Conservation (phyloP, 2,113 vertebrate species). For the Shinisaurus crocodilurus region DNA sequence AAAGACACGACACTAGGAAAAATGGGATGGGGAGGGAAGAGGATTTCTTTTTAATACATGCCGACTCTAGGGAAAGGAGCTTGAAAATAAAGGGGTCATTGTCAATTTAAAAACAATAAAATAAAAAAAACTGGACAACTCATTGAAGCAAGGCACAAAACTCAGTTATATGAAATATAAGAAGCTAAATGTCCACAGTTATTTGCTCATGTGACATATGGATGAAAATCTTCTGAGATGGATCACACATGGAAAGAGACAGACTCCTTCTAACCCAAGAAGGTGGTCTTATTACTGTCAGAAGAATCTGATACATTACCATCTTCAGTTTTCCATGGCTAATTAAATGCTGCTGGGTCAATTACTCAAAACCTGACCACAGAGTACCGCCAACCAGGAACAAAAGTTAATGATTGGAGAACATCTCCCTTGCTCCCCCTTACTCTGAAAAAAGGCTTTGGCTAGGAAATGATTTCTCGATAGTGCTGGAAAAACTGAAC, state of each 20-base stretch:
- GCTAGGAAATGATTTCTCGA: slow-evolving; percentile 64
- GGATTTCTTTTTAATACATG: no score
- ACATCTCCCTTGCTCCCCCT: slow-evolving; percentile 60
- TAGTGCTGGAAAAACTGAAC: slow-evolving; percentile 57
- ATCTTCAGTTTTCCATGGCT: slow-evolving; percentile 59
- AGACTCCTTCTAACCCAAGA: slow-evolving; percentile 52
- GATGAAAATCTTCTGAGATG: slow-evolving; percentile 50
- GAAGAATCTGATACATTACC: slow-evolving; percentile 66
- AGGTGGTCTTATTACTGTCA: slow-evolving; percentile 48
- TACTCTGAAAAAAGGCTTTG: slow-evolving; percentile 46
- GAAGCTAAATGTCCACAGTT: slow-evolving; percentile 13
- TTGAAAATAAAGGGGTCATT: neutral
- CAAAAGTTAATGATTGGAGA: slow-evolving; percentile 68
- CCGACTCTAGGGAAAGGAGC: slow-evolving; percentile 13
- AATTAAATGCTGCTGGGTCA: slow-evolving; percentile 71
- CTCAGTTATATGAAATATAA: slow-evolving; percentile 41
- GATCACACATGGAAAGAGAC: slow-evolving; percentile 59
- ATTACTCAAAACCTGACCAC: slow-evolving; percentile 67
- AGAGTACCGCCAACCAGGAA: slow-evolving; percentile 55
- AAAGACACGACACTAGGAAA: no score
- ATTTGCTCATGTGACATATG: slow-evolving; percentile 32
- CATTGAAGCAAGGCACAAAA: slow-evolving; percentile 7
- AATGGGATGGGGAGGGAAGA: no score
- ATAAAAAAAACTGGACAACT: neutral
- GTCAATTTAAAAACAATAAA: neutral